Percentiles rank a stretch among this genome's conserved stretches.
phyloP scores from a whole-genome alignment of 2,113 vertebrate genomes.

The Beaufortia kweichowensis region DNA sequence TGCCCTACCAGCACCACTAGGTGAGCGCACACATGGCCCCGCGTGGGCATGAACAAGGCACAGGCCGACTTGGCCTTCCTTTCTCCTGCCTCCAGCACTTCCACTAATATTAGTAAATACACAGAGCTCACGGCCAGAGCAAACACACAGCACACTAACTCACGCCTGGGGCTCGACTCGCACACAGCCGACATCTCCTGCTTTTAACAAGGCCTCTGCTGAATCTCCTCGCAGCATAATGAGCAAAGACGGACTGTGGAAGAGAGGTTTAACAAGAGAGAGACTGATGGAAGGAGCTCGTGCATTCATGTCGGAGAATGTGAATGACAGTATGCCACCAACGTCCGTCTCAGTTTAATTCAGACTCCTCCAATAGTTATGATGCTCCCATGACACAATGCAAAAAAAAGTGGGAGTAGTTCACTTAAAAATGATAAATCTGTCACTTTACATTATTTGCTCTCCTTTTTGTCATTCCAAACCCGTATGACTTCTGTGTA shows the following conservation, averaged over 20 bases:
- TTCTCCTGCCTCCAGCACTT: conserved; percentile 67
- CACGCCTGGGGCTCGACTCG: conserved; percentile 56
- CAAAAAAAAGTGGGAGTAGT: too few species aligned
- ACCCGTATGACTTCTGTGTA: too few species aligned
- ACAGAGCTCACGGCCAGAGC: conserved; percentile 60
- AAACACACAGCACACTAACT: conserved; percentile 62
- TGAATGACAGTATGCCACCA: neutral
- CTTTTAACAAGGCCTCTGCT: conserved; percentile 30
- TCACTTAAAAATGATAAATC: too few species aligned
- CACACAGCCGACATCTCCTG: conserved; percentile 56
- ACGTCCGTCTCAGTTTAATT: neutral
- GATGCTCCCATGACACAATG: conserved; percentile 33
- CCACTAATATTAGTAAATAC: conserved; percentile 72
- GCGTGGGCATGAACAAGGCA: conserved; percentile 51
- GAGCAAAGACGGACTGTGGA: conserved; percentile 17
- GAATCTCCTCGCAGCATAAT: conserved; percentile 26
- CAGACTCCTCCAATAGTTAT: neutral
- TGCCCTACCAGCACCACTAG: neutral
- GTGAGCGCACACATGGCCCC: conserved; percentile 30
- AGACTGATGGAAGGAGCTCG: neutral
- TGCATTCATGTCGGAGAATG: neutral
- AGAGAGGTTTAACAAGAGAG: neutral
- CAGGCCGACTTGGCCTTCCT: conserved; percentile 56
- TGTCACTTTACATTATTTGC: too few species aligned
- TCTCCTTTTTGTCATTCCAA: too few species aligned